These are phyloP conservation scores for Cnemophilus loriae DNA, from an alignment of 2,113 vertebrate genomes.

Conservation along the genomic window DNA sequence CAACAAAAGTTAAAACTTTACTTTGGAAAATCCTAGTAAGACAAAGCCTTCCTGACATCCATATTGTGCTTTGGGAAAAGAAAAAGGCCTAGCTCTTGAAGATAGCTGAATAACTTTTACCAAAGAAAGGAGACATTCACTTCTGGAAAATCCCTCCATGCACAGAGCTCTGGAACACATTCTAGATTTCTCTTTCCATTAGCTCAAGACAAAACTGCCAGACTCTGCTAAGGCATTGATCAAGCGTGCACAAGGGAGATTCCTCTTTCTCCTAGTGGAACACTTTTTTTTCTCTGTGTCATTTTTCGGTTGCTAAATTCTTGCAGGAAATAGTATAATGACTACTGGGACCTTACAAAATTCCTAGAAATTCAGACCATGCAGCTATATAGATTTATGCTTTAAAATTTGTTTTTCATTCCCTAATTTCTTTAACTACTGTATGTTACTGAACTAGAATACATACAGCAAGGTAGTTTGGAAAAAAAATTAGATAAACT, in stretches of 20 bases:
- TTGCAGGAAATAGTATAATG: not conserved
- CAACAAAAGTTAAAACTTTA: not conserved
- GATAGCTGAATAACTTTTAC: not conserved
- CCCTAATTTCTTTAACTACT: not conserved
- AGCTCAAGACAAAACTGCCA: not conserved
- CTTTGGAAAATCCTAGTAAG: not conserved
- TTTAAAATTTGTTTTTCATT: not conserved
- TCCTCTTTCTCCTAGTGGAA: not conserved
- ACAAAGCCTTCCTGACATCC: not conserved
- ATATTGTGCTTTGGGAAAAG: not conserved
- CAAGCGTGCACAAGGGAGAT: accelerated
- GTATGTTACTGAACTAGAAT: not conserved
- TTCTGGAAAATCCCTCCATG: not conserved
- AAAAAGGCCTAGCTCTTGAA: not conserved
- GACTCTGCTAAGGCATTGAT: not conserved
- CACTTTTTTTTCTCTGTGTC: not conserved
- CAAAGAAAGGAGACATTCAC: not conserved
- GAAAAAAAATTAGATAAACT: not conserved
- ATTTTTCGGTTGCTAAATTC: not conserved
- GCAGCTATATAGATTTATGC: not conserved
- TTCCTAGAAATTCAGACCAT: not conserved
- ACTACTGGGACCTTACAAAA: not conserved
- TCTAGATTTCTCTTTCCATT: not conserved
- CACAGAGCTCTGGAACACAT: not conserved
- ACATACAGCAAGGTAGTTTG: not conserved